phyloP scores from a whole-genome alignment of 1,140 invertebrate genomes.

The Rhagoletis pomonella region DNA sequence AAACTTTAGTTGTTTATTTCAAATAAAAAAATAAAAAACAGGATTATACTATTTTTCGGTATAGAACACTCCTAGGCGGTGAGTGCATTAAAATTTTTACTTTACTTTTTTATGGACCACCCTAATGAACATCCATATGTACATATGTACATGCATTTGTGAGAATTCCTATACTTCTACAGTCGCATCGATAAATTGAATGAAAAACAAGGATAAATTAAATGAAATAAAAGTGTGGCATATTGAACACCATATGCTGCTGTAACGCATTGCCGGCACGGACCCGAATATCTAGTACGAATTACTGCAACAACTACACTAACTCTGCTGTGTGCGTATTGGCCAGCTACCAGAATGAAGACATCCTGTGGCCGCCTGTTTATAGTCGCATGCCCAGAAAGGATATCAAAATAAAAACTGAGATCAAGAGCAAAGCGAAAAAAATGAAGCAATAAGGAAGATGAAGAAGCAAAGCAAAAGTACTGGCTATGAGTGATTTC shows the following conservation, averaged over 20 bases:
- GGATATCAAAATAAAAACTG: constrained; percentile 48
- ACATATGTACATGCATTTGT: background rate
- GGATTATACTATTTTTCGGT: no score
- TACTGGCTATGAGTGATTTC: constrained; percentile 34
- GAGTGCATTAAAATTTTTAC: no score
- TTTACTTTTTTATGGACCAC: no score
- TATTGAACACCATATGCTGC: constrained; percentile 36
- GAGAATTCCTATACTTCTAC: background rate
- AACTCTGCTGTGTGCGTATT: background rate
- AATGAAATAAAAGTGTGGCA: constrained; percentile 49
- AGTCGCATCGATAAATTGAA: constrained; percentile 10
- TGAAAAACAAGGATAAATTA: constrained; percentile 31
- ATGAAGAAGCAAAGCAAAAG: background rate
- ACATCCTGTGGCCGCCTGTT: constrained; percentile 30
- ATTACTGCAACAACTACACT: background rate
- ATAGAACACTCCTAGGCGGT: no score
- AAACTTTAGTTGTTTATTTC: no score
- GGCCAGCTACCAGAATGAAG: constrained; percentile 31
- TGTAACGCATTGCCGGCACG: constrained; percentile 7
- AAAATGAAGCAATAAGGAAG: background rate
- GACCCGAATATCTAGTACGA: background rate
- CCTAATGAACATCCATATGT: background rate
- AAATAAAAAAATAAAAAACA: no score
- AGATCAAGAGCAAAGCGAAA: background rate
- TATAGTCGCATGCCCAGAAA: constrained; percentile 11